A percentile compares a stretch with the other conserved stretches of the same genome.
These are phyloP conservation scores for Columbina picui DNA, from an alignment of 2,113 vertebrate species.

Conservation along the genomic window DNA sequence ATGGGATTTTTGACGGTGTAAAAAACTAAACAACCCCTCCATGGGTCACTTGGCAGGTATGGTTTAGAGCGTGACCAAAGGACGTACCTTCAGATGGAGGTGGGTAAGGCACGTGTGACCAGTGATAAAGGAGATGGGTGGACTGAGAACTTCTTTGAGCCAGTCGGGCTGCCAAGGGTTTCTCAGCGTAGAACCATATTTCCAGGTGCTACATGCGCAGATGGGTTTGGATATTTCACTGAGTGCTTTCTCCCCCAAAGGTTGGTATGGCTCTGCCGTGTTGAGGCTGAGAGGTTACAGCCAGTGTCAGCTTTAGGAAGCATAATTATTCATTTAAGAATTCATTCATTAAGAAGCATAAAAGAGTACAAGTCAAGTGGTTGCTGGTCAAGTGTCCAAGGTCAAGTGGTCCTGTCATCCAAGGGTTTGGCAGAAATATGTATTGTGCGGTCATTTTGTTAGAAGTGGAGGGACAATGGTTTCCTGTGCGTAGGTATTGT, in stretches of 20 bases:
- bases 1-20: neutral
- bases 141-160: neutral
- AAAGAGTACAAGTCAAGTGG: accelerated
- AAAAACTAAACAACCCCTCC: neutral
- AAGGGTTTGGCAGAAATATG: accelerated
- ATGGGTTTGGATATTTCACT: neutral
- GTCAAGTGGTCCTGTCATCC: neutral
- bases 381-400: neutral
- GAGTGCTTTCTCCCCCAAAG: neutral
- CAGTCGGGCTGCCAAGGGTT: neutral
- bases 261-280: neutral
- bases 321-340: neutral
- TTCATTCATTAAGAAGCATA: accelerated
- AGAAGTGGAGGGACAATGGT: accelerated
- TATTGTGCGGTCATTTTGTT: neutral
- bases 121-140: neutral
- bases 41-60: neutral
- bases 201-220: accelerated
- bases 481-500: neutral
- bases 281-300: neutral
- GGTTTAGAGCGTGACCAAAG: neutral
- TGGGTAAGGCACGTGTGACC: neutral
- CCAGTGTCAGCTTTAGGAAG: neutral
- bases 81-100: neutral
- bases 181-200: neutral